Percentiles rank a stretch among this genome's conserved stretches.
Evolutionary conservation across 2,888 invertebrate genomes (phyloP).

Genomic region (Rutpela maculata): DNA sequence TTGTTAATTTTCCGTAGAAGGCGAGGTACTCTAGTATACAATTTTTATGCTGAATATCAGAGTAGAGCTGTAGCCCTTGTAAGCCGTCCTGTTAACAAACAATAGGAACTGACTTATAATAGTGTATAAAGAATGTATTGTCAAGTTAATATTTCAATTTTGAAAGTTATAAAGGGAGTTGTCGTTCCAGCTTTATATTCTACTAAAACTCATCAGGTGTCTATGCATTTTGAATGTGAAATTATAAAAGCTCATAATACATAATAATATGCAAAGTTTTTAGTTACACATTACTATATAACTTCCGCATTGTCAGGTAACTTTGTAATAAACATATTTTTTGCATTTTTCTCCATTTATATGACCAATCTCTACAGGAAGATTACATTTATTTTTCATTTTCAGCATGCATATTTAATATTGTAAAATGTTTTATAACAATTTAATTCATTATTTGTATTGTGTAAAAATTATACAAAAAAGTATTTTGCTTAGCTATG

Average conservation of each 20-base stretch:
- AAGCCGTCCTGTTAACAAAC: background rate
- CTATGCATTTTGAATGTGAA: background rate
- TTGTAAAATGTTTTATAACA: too few species aligned
- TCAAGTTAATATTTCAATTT: background rate
- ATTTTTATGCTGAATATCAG: background rate
- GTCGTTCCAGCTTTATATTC: background rate
- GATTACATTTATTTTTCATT: too few species aligned
- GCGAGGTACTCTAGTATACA: background rate
- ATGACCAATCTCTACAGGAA: too few species aligned
- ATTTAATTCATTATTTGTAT: too few species aligned
- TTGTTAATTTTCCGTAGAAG: background rate
- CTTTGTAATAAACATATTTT: too few species aligned
- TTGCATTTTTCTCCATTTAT: too few species aligned
- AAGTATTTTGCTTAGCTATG: too few species aligned
- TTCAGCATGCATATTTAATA: too few species aligned
- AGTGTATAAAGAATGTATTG: conserved; percentile 3
- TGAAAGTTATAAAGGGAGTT: conserved; percentile 1
- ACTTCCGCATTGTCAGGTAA: too few species aligned
- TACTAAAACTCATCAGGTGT: conserved; percentile 3
- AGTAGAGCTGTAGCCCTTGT: background rate
- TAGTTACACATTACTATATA: too few species aligned
- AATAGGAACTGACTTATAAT: background rate
- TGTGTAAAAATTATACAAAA: too few species aligned
- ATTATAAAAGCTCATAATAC: background rate
- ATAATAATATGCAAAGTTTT: too few species aligned